Conservation (phyloP, 2,888 invertebrate species). For the Neoaliturus tenellus region DNA sequence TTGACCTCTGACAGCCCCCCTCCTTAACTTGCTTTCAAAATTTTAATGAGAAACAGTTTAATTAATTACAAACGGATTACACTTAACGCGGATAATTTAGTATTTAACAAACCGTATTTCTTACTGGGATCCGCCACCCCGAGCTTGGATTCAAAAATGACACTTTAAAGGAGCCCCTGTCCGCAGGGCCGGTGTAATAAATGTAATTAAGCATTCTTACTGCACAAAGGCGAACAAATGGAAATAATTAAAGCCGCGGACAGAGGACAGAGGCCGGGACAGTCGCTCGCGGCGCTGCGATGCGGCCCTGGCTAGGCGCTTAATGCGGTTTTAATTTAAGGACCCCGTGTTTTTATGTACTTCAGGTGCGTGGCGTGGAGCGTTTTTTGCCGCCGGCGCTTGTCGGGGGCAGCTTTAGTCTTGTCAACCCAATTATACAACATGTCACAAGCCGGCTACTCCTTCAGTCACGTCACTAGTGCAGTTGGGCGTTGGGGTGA, state of each 20-base stretch:
- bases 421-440: constrained; percentile 11
- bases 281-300: constrained; percentile 18
- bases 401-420: constrained; percentile 28
- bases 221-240: constrained; percentile 47
- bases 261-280: not conserved
- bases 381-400: constrained; percentile 10
- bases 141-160: not conserved
- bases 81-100: not conserved
- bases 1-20: not conserved
- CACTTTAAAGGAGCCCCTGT: constrained; percentile 31
- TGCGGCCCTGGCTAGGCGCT: not conserved
- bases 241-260: constrained; percentile 40
- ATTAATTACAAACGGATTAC: constrained; percentile 4
- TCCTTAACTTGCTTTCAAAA: not conserved
- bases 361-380: constrained; percentile 12
- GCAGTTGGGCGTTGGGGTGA: too few species aligned
- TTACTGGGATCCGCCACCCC: not conserved
- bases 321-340: constrained; percentile 53
- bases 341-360: constrained; percentile 45
- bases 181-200: constrained; percentile 33
- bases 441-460: not conserved
- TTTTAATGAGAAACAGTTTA: not conserved
- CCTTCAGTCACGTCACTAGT: not conserved
- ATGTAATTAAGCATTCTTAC: constrained; percentile 48
- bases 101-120: constrained; percentile 10